These are phyloP conservation scores for Villa cingulata DNA, from an alignment of 2,888 invertebrate genomes.

Conservation along the genomic window DNA sequence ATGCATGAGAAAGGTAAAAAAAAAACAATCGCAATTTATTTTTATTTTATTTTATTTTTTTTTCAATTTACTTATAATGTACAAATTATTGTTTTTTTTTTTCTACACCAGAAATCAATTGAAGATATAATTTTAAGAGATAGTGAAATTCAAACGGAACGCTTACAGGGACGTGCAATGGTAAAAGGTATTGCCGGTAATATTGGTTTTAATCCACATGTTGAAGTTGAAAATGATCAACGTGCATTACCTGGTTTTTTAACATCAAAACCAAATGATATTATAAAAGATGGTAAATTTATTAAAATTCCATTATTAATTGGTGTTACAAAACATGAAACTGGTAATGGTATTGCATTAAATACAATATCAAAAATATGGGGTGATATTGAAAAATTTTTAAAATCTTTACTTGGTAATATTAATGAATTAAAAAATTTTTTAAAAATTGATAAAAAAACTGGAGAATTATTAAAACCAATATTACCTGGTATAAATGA, in stretches of 20 bases:
- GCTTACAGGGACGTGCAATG: conserved; percentile 45
- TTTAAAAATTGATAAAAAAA: conserved; percentile 25
- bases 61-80: background rate
- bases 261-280: conserved; percentile 45
- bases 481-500: conserved; percentile 25
- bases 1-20: conserved; percentile 46
- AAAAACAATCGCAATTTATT: background rate
- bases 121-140: conserved; percentile 38
- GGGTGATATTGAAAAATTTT: conserved; percentile 27
- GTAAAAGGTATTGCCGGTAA: conserved; percentile 49
- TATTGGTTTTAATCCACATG: conserved; percentile 50
- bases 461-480: conserved; percentile 24
- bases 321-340: conserved; percentile 61
- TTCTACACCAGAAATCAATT: conserved; percentile 24
- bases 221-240: conserved; percentile 51
- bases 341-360: conserved; percentile 31
- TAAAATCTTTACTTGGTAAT: conserved; percentile 24
- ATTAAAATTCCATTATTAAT: conserved; percentile 53
- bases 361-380: conserved; percentile 21
- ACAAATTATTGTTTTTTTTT: background rate
- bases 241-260: conserved; percentile 54
- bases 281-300: conserved; percentile 42
- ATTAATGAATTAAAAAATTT: conserved; percentile 23
- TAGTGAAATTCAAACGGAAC: conserved; percentile 42
- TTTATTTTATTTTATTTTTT: background rate